Conservation (phyloP, 1,140 invertebrate species). For the Sycophila sp. region DNA sequence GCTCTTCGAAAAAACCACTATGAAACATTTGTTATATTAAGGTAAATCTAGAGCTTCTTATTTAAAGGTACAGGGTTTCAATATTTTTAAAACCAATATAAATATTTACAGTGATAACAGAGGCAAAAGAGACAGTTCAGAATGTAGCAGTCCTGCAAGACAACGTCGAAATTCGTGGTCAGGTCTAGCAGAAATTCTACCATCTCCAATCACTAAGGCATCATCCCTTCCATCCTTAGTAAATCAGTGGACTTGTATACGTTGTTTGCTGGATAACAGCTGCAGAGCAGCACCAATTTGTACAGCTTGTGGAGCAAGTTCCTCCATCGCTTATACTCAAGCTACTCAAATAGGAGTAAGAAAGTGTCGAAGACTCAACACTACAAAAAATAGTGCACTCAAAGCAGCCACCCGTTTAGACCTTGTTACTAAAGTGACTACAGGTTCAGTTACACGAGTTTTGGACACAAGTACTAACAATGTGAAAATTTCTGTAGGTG, state of each 20-base stretch:
- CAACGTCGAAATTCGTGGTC: constrained; percentile 55
- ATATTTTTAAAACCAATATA: neutral
- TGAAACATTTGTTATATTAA: constrained; percentile 28
- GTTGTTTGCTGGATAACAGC: constrained; percentile 60
- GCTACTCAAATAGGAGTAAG: constrained; percentile 59
- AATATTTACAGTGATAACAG: constrained; percentile 49
- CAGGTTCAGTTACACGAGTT: constrained; percentile 50
- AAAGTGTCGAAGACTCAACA: constrained; percentile 57
- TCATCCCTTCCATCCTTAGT: constrained; percentile 58
- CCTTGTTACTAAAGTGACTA: constrained; percentile 50
- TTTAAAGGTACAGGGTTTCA: neutral
- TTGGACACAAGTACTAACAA: constrained; percentile 49
- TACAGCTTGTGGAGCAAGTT: constrained; percentile 61
- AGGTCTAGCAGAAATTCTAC: constrained; percentile 40
- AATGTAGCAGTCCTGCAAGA: constrained; percentile 43
- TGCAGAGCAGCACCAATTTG: constrained; percentile 58
- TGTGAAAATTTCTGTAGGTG: constrained; percentile 46
- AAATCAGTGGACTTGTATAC: constrained; percentile 63
- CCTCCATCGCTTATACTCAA: constrained; percentile 56
- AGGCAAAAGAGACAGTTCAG: constrained; percentile 45
- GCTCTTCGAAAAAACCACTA: constrained; percentile 14
- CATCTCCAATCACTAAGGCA: constrained; percentile 48
- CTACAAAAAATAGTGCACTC: constrained; percentile 50
- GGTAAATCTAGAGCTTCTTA: constrained; percentile 1
- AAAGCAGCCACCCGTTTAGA: constrained; percentile 48